A percentile compares a stretch with the other conserved stretches of the same genome.
Evolutionary conservation across 2,888 invertebrate species (phyloP).

Genomic region (Agonopterix subpropinquella): DNA sequence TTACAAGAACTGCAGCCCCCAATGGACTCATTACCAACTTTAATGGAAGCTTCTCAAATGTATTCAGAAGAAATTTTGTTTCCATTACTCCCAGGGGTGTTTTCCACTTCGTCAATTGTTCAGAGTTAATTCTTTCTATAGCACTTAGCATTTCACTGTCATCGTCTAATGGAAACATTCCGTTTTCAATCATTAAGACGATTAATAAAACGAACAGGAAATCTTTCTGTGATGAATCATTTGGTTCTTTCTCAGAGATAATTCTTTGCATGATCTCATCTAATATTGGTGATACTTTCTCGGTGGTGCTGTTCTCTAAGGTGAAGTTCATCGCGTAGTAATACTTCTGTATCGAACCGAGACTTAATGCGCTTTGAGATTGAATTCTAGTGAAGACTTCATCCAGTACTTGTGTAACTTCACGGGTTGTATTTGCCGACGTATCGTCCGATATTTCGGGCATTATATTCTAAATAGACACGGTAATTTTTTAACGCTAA

Average conservation of each 20-base stretch:
- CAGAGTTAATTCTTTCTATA: conserved; percentile 22
- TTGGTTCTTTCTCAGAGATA: conserved; percentile 25
- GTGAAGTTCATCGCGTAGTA: conserved; percentile 27
- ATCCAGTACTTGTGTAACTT: too few species aligned
- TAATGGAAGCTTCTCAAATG: conserved; percentile 36
- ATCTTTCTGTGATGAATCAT: conserved; percentile 49
- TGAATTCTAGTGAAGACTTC: too few species aligned
- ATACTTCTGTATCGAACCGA: too few species aligned
- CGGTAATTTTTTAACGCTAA: too few species aligned
- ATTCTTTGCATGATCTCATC: conserved; percentile 37
- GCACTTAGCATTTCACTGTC: conserved; percentile 23
- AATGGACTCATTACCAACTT: conserved; percentile 53
- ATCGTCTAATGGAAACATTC: conserved; percentile 37
- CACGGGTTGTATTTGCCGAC: too few species aligned
- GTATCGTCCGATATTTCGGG: too few species aligned
- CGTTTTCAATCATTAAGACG: conserved; percentile 56
- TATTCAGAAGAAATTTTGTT: conserved; percentile 39
- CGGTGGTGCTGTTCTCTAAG: conserved; percentile 53
- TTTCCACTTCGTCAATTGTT: conserved; percentile 39
- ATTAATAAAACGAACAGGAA: conserved; percentile 49
- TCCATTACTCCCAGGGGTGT: conserved; percentile 36
- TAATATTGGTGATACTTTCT: conserved; percentile 37
- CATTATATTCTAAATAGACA: too few species aligned
- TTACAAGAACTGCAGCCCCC: conserved; percentile 46
- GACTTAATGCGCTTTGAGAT: too few species aligned